Base-by-base conservation (phyloP, 2,113 vertebrate genomes). In the Candoia aspera region DNA sequence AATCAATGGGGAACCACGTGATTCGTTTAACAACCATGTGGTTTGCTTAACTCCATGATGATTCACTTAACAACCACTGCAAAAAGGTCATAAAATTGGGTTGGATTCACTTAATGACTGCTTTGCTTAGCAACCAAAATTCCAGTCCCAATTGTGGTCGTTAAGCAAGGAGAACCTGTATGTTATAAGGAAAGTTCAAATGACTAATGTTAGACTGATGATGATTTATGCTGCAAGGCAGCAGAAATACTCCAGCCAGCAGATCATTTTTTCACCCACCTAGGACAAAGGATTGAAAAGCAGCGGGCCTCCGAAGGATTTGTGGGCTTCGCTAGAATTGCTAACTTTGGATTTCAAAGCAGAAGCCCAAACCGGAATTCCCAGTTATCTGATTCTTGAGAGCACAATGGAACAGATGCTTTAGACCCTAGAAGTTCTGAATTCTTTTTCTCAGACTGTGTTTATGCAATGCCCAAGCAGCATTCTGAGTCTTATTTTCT, bases 161-260 rank as follows among this genome's bases (percentile, higher is more conserved):
- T n/a, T n/a, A n/a, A n/a, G n/a, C n/a, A n/a, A n/a, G n/a, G n/a
- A n/a, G n/a, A n/a, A n/a, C n/a, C n/a, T n/a, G n/a, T n/a, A n/a
- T n/a, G 29, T 93, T 95, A 94, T 90, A 3, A 0, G 79, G 90
- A 58, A 64, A 93, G 93, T 64, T 55, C 60, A 93, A 93, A 94
- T 91, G 94, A 92, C 90, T 94, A 94, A 94, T 92, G 57, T 53
- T 46, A 92, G 83, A 91, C 84, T 62, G 54, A 95, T 96, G 86
- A 88, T 93, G 90, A 92, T 86, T 91, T 90, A 88, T 83, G 91
- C 85, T 49, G 79, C 55, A 33, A 59, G 85, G 83, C 92, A 57
- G 17, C 53, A 88, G 86, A 73, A 92, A 91, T 54, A 53, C 19
- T 84, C 10, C 42, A n/a, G 26, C 46, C 37, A 23, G 29, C 0